phyloP scores from a whole-genome alignment of 92 coral and sea anemone genomes.

The Nematostella vectensis region DNA sequence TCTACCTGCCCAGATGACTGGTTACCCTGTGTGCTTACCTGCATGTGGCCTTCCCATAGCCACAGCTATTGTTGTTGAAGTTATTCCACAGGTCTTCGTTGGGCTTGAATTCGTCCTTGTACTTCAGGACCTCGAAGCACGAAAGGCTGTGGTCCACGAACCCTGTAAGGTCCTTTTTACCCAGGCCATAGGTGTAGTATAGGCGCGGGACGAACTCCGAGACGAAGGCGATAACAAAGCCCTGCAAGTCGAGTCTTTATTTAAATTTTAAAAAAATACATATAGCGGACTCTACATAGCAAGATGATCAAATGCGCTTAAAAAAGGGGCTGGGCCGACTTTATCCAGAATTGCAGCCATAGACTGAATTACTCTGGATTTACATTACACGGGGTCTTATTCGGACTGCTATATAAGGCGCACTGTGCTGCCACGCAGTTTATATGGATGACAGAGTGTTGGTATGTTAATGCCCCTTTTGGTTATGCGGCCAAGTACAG shows the following conservation, averaged over 20 bases:
- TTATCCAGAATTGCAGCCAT: no score
- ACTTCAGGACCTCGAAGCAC: conserved; percentile 60
- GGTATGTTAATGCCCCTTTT: no score
- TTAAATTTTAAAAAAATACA: background rate
- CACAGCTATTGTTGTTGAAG: conserved; percentile 63
- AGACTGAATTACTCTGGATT: no score
- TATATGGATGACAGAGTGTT: no score
- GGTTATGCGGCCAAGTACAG: no score
- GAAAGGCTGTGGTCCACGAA: conserved; percentile 79
- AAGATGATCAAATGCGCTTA: no score
- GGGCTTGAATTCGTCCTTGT: conserved; percentile 38
- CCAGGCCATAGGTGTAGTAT: conserved; percentile 59
- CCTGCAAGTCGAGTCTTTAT: conserved; percentile 29
- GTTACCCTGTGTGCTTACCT: conserved; percentile 45
- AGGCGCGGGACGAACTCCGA: conserved; percentile 94
- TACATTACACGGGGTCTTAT: no score
- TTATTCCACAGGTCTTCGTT: conserved; percentile 3
- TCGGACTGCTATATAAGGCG: no score
- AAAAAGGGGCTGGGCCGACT: no score
- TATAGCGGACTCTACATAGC: no score
- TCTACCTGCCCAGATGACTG: no score
- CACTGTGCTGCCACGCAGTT: no score
- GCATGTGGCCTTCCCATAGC: conserved; percentile 64
- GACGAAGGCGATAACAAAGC: conserved; percentile 90
- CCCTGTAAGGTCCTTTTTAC: conserved; percentile 47